Conservation (phyloP, 2,113 vertebrate genomes). For the Numida meleagris region DNA sequence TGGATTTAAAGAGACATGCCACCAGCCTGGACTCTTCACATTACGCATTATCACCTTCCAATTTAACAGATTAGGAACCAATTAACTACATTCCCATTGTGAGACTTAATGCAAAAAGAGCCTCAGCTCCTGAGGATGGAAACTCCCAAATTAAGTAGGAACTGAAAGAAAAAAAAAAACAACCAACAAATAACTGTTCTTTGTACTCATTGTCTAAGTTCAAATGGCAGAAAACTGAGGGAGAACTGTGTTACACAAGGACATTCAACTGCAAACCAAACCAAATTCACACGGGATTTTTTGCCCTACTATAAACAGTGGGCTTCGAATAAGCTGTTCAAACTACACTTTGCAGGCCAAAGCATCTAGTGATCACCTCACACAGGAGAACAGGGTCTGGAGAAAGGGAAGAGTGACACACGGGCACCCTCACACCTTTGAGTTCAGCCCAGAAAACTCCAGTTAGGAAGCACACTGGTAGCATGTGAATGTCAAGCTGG, state of each 20-base stretch:
- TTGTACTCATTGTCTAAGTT: not conserved
- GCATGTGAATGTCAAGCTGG: not conserved
- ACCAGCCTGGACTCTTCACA: not conserved
- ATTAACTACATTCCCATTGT: not conserved
- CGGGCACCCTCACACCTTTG: not conserved
- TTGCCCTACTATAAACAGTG: not conserved
- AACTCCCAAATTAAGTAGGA: not conserved
- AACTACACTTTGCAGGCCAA: not conserved
- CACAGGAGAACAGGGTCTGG: not conserved
- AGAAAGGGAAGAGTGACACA: not conserved
- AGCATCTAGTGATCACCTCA: not conserved
- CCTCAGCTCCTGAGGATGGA: not conserved
- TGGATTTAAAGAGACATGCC: not conserved
- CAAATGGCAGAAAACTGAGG: not conserved
- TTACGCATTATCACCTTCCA: not conserved
- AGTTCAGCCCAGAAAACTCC: not conserved
- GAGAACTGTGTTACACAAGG: not conserved
- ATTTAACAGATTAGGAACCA: not conserved
- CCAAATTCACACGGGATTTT: not conserved
- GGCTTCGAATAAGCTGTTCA: not conserved
- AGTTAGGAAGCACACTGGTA: not conserved
- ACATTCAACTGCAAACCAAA: not conserved
- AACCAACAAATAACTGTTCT: not conserved
- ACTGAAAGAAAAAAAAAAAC: not conserved
- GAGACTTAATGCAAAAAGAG: not conserved